Conservation (phyloP, 1,140 invertebrate species). For the Gonioctena quinquepunctata region DNA sequence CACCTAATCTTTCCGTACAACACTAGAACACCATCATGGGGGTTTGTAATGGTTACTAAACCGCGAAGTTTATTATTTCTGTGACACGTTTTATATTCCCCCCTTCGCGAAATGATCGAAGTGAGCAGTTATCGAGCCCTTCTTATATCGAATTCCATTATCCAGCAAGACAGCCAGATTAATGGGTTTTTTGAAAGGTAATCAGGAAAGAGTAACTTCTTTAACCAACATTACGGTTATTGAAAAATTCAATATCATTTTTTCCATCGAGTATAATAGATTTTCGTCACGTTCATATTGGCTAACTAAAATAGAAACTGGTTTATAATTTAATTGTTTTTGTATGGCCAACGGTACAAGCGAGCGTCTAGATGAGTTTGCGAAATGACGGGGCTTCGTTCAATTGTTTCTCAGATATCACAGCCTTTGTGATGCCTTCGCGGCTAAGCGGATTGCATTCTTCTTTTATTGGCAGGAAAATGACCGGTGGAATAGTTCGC, state of each 20-base stretch:
- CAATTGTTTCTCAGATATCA: constrained; percentile 1
- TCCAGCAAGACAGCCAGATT: neutral
- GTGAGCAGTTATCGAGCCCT: neutral
- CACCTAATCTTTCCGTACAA: too few relatives aligned
- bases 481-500: neutral
- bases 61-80: too few relatives aligned
- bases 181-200: constrained; percentile 15
- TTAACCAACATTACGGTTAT: constrained; percentile 10
- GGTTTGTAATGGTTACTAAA: too few relatives aligned
- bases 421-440: neutral
- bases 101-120: neutral
- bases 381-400: neutral
- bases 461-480: neutral
- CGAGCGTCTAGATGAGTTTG: constrained; percentile 7
- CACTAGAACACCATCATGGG: too few relatives aligned
- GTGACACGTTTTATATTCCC: too few relatives aligned
- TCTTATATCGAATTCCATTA: neutral
- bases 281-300: constrained; percentile 1
- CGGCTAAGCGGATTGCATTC: neutral
- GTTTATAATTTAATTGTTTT: constrained; percentile 20
- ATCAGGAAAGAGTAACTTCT: constrained; percentile 12
- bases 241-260: constrained; percentile 17
- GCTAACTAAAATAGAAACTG: constrained; percentile 10
- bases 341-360: neutral
- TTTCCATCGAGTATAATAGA: constrained; percentile 9